Conservation (phyloP, 2,113 vertebrate species). For the Verasper variegatus region DNA sequence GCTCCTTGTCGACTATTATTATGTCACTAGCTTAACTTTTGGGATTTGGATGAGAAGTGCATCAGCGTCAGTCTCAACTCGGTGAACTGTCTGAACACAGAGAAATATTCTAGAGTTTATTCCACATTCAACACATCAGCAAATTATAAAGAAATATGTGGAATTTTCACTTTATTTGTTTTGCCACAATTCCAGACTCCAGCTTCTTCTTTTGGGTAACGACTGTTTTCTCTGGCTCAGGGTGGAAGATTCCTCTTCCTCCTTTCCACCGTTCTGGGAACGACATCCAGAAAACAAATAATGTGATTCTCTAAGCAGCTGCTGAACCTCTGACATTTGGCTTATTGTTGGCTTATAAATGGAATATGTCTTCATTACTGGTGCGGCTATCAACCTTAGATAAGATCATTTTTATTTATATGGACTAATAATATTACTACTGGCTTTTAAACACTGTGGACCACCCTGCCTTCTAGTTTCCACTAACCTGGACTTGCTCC, state of each 20-base stretch:
- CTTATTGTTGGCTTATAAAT: background rate
- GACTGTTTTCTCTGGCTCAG: constrained; percentile 47
- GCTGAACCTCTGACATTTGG: constrained; percentile 9
- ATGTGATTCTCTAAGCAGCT: constrained; percentile 35
- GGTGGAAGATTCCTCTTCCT: constrained; percentile 5
- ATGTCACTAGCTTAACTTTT: background rate
- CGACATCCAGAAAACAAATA: constrained; percentile 7
- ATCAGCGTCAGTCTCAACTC: constrained; percentile 1
- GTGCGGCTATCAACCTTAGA: background rate
- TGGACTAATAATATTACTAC: background rate
- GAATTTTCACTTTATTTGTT: background rate
- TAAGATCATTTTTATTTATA: background rate
- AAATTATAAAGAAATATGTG: constrained; percentile 1
- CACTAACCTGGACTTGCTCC: no score
- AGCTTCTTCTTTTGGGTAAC: background rate
- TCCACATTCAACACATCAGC: background rate
- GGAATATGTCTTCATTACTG: background rate
- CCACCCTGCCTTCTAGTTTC: no score
- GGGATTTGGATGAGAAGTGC: background rate
- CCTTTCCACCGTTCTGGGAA: constrained; percentile 30
- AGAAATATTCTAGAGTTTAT: background rate
- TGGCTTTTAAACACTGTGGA: no score
- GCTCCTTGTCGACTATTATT: background rate
- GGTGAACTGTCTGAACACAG: background rate
- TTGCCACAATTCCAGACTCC: constrained; percentile 3